A percentile compares a stretch with the other conserved stretches of the same genome.
Conservation (phyloP, 1,140 invertebrate species). For the Nasonia longicornis region DNA sequence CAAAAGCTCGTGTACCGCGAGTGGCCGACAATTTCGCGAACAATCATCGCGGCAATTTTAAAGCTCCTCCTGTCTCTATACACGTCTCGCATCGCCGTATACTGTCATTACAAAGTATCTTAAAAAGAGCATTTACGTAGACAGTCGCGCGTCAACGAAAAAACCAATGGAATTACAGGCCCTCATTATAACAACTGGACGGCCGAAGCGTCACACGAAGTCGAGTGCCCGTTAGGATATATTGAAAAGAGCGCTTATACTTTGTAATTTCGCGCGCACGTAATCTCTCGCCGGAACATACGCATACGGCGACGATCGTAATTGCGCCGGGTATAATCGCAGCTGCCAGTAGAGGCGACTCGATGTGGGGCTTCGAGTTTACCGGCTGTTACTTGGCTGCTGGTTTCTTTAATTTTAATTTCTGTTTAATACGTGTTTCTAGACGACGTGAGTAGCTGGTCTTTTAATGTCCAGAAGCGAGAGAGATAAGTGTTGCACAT, state of each 20-base stretch:
- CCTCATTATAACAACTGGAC: constrained; percentile 39
- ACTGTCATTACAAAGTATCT: background rate
- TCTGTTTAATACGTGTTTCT: background rate
- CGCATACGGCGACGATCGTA: constrained; percentile 34
- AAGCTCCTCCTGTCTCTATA: background rate
- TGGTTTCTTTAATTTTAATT: constrained; percentile 15
- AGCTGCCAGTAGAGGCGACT: background rate
- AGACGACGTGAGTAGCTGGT: background rate
- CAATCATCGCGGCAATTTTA: background rate
- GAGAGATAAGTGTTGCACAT: background rate
- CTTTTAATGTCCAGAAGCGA: background rate
- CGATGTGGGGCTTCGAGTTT: constrained; percentile 20
- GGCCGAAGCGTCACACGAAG: constrained; percentile 16
- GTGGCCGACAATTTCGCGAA: constrained; percentile 10
- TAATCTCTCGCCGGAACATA: constrained; percentile 31
- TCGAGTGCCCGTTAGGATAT: constrained; percentile 21
- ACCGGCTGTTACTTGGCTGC: background rate
- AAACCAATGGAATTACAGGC: background rate
- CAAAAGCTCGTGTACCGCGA: constrained; percentile 17
- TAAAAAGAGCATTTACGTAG: background rate
- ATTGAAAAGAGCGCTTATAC: constrained; percentile 21
- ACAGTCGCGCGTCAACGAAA: background rate
- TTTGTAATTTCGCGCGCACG: constrained; percentile 40
- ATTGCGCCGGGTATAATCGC: constrained; percentile 39
- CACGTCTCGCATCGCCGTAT: background rate